Conservation (phyloP, 2,113 vertebrate genomes). For the Carlito syrichta region DNA sequence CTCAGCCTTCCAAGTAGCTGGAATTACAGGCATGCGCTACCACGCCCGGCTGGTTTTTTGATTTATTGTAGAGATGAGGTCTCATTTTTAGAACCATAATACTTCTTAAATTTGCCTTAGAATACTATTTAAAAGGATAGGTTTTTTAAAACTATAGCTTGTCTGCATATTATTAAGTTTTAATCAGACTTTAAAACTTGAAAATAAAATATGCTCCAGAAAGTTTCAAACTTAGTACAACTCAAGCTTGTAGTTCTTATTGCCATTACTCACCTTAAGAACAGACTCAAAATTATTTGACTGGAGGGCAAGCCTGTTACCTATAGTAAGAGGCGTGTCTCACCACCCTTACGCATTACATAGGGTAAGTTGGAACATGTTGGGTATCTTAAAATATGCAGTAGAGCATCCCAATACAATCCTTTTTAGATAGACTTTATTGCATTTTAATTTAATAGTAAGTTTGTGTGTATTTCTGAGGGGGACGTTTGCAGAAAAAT, state of each 20-base stretch:
- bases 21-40: no score
- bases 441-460: conserved; percentile 59
- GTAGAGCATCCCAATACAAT: conserved; percentile 53
- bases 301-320: conserved; percentile 66
- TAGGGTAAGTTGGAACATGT: conserved; percentile 62
- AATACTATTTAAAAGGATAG: not conserved
- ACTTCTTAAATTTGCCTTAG: conserved; percentile 29
- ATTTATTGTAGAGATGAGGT: no score
- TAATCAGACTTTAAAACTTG: conserved; percentile 31
- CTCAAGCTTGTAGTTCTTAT: conserved; percentile 34
- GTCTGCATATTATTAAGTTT: conserved; percentile 38
- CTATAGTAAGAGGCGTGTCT: conserved; percentile 56
- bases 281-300: conserved; percentile 62
- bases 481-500: not conserved
- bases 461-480: not conserved
- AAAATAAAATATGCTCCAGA: conserved; percentile 34
- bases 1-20: no score
- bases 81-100: conserved; percentile 38
- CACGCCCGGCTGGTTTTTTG: no score
- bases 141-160: conserved; percentile 24
- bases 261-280: conserved; percentile 61
- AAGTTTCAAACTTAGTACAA: conserved; percentile 47
- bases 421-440: conserved; percentile 53
- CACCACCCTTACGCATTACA: conserved; percentile 8
- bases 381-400: conserved; percentile 46